A percentile compares a stretch with the other conserved stretches of the same genome.
These are phyloP conservation scores for Melitaea cinxia DNA, from an alignment of 1,140 invertebrate genomes.

Conservation along the genomic window DNA sequence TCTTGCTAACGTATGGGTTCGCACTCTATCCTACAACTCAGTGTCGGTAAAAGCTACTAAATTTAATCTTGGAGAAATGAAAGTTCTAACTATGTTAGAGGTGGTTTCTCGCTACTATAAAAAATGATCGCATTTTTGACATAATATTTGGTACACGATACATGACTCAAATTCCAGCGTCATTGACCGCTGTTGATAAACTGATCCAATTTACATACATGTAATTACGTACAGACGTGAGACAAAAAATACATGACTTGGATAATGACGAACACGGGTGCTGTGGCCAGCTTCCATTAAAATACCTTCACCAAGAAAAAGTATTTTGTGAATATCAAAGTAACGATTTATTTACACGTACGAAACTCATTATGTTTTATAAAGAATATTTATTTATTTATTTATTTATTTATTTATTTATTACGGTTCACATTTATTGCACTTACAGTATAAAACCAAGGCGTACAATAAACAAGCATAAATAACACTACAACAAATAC, in stretches of 20 bases:
- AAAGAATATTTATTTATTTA: background rate
- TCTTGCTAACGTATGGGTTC: no score
- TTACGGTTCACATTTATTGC: no score
- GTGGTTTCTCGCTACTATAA: no score
- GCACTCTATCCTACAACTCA: no score
- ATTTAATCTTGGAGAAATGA: no score
- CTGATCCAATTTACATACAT: conserved; percentile 64
- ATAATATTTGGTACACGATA: conserved; percentile 25
- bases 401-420: background rate
- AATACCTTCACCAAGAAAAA: conserved; percentile 25
- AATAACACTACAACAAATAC: no score
- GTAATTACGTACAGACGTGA: conserved; percentile 39
- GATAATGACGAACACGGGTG: conserved; percentile 15
- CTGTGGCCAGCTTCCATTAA: conserved; percentile 22
- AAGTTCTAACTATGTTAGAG: no score
- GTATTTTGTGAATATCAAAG: conserved; percentile 2
- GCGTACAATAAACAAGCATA: no score
- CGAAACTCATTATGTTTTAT: background rate
- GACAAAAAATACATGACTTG: conserved; percentile 37
- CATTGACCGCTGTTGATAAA: conserved; percentile 55
- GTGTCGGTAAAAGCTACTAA: no score
- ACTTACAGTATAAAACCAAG: no score
- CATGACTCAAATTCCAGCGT: conserved; percentile 52
- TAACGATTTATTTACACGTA: background rate
- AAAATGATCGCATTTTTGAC: conserved; percentile 27